Evolutionary conservation across 2,113 vertebrate species (phyloP), one percentile per base, ranked within the genome.

Genomic region (Geothlypis trichas): DNA sequence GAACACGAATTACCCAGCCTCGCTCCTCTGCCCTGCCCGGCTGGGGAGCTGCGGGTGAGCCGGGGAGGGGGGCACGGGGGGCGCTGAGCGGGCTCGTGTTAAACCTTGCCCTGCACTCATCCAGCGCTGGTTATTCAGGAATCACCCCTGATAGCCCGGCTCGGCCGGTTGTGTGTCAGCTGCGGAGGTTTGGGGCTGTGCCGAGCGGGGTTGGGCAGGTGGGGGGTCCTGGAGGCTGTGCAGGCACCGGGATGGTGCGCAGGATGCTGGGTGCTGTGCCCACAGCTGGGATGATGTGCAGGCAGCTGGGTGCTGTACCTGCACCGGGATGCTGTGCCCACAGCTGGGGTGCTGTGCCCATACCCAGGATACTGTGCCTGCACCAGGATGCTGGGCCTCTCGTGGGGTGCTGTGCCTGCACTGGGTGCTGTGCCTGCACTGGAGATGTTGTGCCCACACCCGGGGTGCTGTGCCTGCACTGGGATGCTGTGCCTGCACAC

Each of bases 1-100:
- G 89, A 90, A 95, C 95, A 87, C 85, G 76, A 94, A 96, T 96
- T 3, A 87, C 23, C 1, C 24, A 33, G 76, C 84, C 87, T 84
- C 5, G 4, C 75, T 89, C 69, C 77, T 81, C 72, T 68, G 52
- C 89, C 51, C 51, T 71, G 10, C 2, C 68, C 1, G 44, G 83
- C 73, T 77, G 71, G 6, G 13, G 82, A 72, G 62, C 78, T 12
- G 10, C 17, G 10, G 61, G 41, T 7, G 84, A n/a, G 76, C 39
- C 49, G 0, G 58, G 76, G 28, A 22, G 74, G 67, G 71, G 90
- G 84, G 31, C 28, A 39, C 8, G 0, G 33, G 85, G 79, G 41
- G 66, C 78, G 66, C 78, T 24, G 73, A 37, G 80, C 24, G 52
- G 68, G 76, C 84, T 77, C 63, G 49, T 44, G 75, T 80, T 61